Base-by-base conservation (phyloP, 2,797 vertebrate genomes). In the Adrianichthys oophorus region DNA sequence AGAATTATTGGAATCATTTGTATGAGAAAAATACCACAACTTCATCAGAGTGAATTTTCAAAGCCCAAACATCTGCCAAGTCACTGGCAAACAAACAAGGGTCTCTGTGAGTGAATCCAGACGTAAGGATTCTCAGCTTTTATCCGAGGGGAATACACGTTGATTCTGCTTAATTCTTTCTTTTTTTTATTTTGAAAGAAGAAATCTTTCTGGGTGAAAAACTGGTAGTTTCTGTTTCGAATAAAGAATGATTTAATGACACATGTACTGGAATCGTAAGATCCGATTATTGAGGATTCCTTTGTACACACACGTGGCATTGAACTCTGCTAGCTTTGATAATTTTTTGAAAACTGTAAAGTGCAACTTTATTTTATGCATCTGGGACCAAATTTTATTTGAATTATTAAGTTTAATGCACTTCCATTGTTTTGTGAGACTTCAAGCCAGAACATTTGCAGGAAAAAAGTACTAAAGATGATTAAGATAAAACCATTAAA, bases 31-130 rank as follows among this genome's bases (percentile, higher is more conserved):
- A 79, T 71, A 82, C 83, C 67, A 55, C 82, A 68, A 50, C 63
- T 72, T 83, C 68, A 70, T 48, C 59, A 79, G 82, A 81, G 82
- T 80, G 76, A 84, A 74, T 80, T 88, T 85, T 85, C 85, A 90
- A 82, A 61, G 78, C 72, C 72, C 47, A 10, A 72, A 68, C 47
- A 19, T 78, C 77, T 68, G 69, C 77, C 65, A 64, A 72, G 67
- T 59, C 53, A 66, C 78, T 21, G 58, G 65, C 65, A 59, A 72
- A 72, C 59, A 58, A 80, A 71, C 62, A 58, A 48, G 56, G 49
- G 52, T 2, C 56, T 60, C 70, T 42, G 19, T 70, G 74, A 83
- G 62, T 67, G 62, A 68, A 84, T 75, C 72, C 83, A 85, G 83
- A 72, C 54, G 12, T 76, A 78, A 59, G 62, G 52, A 54, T 60